A percentile compares a stretch with the other conserved stretches of the same genome.
Conservation (phyloP, 2,113 vertebrate species). For the Girardinichthys multiradiatus region DNA sequence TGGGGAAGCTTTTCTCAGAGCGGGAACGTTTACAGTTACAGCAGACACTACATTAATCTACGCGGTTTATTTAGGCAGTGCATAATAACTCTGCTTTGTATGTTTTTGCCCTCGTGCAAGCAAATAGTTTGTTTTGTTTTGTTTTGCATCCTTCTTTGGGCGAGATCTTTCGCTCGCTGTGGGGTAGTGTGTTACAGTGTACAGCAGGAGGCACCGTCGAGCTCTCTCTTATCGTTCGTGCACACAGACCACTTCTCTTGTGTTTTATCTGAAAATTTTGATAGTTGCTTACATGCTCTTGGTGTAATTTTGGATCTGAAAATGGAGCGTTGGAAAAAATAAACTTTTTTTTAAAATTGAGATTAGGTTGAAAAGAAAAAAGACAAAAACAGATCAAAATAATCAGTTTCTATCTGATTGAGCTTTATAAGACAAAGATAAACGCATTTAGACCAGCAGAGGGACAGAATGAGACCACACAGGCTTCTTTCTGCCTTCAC, state of each 20-base stretch:
- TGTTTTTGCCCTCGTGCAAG: not conserved
- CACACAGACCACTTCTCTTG: conserved; percentile 36
- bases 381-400: not conserved
- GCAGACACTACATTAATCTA: conserved; percentile 21
- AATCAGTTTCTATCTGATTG: not conserved
- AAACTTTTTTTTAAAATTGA: not conserved
- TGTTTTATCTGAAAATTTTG: conserved; percentile 56
- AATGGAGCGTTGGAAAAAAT: not conserved
- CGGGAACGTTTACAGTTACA: conserved; percentile 29
- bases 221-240: conserved; percentile 33
- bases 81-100: conserved; percentile 8
- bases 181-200: conserved; percentile 51
- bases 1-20: conserved; percentile 48
- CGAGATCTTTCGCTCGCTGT: conserved; percentile 10
- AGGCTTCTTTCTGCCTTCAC: conserved; percentile 64
- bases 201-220: conserved; percentile 61
- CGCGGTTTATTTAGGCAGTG: not conserved
- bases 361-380: not conserved
- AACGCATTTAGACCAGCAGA: not conserved
- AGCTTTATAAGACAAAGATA: not conserved
- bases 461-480: conserved; percentile 45
- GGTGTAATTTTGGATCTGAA: conserved; percentile 12
- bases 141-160: conserved; percentile 21
- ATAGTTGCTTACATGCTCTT: conserved; percentile 34
- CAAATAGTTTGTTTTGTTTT: conserved; percentile 8